phyloP scores from a whole-genome alignment of 2,113 vertebrate species.

The Fregata magnificens region DNA sequence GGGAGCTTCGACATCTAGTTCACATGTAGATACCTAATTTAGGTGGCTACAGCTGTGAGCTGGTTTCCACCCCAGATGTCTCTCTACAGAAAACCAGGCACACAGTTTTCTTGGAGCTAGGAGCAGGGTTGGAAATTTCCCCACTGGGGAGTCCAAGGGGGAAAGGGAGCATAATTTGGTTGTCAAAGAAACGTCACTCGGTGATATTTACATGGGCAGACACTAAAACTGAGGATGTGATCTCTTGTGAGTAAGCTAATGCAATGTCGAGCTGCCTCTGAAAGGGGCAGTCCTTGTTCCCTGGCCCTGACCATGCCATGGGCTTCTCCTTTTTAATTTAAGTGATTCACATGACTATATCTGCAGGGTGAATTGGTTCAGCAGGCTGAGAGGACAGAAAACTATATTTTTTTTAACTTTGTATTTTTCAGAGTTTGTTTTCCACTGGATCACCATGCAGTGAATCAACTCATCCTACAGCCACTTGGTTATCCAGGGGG shows the following conservation, averaged over 20 bases:
- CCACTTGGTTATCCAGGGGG: neutral
- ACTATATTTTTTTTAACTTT: neutral
- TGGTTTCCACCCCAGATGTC: neutral
- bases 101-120: neutral
- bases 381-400: neutral
- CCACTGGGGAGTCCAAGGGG: neutral
- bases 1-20: neutral
- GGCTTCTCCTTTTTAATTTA: neutral
- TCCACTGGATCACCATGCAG: neutral
- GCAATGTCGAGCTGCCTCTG: neutral
- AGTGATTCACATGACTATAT: neutral
- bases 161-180: neutral
- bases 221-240: neutral
- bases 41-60: neutral
- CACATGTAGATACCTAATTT: neutral
- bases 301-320: neutral
- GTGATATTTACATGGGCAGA: neutral
- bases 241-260: neutral
- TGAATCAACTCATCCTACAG: neutral
- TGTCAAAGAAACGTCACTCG: neutral
- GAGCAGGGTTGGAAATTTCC: neutral
- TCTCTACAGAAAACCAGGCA: neutral
- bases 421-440: neutral
- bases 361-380: neutral
- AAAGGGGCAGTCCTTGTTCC: neutral